Conservation (phyloP, 2,888 invertebrate genomes). For the Lepidocyrtinus sp. region DNA sequence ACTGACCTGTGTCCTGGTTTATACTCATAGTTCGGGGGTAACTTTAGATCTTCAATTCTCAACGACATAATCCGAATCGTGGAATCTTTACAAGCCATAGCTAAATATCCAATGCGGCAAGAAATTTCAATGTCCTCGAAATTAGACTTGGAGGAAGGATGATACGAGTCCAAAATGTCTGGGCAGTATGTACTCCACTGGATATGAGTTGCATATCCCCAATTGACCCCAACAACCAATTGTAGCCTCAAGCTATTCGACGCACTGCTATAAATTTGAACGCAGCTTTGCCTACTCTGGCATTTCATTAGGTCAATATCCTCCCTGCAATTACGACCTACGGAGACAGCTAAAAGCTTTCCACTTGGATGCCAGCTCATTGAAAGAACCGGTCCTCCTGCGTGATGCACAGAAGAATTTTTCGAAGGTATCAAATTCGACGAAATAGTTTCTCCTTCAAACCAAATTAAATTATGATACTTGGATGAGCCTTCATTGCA, state of each 20-base stretch:
- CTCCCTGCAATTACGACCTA: conserved; percentile 42
- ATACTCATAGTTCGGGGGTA: conserved; percentile 42
- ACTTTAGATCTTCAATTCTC: conserved; percentile 40
- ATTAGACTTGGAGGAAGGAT: conserved; percentile 12
- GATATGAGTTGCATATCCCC: conserved; percentile 64
- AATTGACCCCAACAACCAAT: conserved; percentile 56
- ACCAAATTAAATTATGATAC: conserved; percentile 58
- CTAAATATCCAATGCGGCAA: conserved; percentile 63
- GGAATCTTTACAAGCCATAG: conserved; percentile 60
- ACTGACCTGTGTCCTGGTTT: conserved; percentile 13
- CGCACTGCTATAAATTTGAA: conserved; percentile 63
- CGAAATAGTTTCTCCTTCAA: conserved; percentile 63
- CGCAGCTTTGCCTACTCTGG: conserved; percentile 18
- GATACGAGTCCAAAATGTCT: conserved; percentile 24
- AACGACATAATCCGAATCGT: conserved; percentile 56
- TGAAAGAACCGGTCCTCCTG: conserved; percentile 64
- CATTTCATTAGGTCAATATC: conserved; percentile 35
- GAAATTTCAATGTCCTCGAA: conserved; percentile 36
- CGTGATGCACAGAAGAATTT: conserved; percentile 25
- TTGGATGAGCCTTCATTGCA: conserved; percentile 29
- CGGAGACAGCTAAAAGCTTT: conserved; percentile 63
- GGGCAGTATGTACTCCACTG: conserved; percentile 65
- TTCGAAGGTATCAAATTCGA: background rate
- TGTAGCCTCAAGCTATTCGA: conserved; percentile 29
- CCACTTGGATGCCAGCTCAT: conserved; percentile 67